phyloP scores from a whole-genome alignment of 2,113 vertebrate species.

The Lepus americanus region DNA sequence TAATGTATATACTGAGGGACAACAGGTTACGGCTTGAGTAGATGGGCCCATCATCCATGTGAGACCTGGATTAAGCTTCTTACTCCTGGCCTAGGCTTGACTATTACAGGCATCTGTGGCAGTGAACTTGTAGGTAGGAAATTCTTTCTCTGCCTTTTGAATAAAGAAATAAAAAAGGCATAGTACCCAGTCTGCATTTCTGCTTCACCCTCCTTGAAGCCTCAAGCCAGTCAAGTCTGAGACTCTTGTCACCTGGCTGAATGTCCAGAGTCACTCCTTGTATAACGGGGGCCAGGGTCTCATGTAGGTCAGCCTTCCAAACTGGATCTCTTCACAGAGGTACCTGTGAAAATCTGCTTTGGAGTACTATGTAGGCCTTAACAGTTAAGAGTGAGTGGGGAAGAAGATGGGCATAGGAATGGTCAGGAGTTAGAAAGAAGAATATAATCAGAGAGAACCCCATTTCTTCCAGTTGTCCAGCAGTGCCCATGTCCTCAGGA shows the following conservation, averaged over 20 bases:
- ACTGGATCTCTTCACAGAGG: conserved; percentile 73
- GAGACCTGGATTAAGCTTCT: too few relatives aligned
- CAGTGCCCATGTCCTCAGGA: not conserved
- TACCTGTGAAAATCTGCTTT: conserved; percentile 74
- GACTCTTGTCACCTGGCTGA: conserved; percentile 86
- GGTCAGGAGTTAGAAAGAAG: not conserved
- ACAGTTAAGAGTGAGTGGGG: conserved; percentile 84
- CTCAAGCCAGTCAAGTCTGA: conserved; percentile 17
- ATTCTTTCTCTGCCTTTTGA: too few relatives aligned
- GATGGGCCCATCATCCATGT: too few relatives aligned
- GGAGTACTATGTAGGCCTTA: conserved; percentile 89
- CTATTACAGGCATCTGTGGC: too few relatives aligned
- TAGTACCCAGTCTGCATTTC: not conserved
- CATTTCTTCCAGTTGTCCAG: not conserved
- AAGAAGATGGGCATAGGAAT: not conserved
- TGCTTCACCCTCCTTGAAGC: not conserved
- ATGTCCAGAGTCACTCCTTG: conserved; percentile 86
- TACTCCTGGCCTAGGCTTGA: too few relatives aligned
- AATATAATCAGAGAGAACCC: not conserved
- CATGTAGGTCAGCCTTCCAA: conserved; percentile 85
- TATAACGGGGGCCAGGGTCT: conserved; percentile 87
- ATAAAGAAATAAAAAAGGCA: too few relatives aligned
- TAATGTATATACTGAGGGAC: too few relatives aligned
- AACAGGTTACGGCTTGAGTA: too few relatives aligned
- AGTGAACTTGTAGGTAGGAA: too few relatives aligned